phyloP scores from a whole-genome alignment of 2,888 invertebrate genomes.

The Drosophila koepferae region DNA sequence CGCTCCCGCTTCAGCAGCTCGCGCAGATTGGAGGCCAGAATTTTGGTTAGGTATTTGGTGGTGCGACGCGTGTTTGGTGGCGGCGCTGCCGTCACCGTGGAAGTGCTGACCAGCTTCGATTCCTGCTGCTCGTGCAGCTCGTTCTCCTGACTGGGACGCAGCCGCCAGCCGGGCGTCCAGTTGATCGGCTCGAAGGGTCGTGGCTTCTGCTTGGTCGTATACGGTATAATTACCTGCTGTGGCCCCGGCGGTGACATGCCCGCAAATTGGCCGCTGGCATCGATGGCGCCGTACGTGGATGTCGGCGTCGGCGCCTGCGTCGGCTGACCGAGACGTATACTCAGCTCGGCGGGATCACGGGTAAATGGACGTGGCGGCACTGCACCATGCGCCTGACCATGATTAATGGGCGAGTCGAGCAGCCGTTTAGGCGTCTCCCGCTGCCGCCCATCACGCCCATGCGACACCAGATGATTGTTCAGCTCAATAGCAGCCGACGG shows the following conservation, averaged over 20 bases:
- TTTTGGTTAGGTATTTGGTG: conserved; percentile 83
- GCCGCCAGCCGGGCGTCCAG: conserved; percentile 68
- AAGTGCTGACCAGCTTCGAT: conserved; percentile 85
- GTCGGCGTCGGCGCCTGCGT: conserved; percentile 78
- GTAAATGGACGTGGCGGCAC: conserved; percentile 86
- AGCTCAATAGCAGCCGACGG: conserved; percentile 52
- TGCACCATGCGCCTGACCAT: conserved; percentile 32
- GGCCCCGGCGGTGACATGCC: conserved; percentile 80
- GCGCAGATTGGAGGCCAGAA: conserved; percentile 86
- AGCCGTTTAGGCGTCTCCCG: conserved; percentile 84
- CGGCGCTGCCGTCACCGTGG: conserved; percentile 79
- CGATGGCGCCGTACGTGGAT: conserved; percentile 83
- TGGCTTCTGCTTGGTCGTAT: conserved; percentile 88
- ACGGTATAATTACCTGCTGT: conserved; percentile 94
- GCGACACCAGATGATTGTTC: conserved; percentile 59
- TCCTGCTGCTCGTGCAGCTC: conserved; percentile 86
- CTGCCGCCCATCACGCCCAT: conserved; percentile 43
- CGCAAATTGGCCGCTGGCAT: conserved; percentile 83
- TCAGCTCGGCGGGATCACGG: conserved; percentile 81
- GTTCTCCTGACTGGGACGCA: conserved; percentile 57
- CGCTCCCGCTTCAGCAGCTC: conserved; percentile 86
- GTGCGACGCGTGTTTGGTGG: conserved; percentile 80
- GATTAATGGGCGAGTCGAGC: conserved; percentile 87
- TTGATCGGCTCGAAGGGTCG: conserved; percentile 85
- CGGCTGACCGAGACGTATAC: conserved; percentile 61